Evolutionary conservation across 2,113 vertebrate species (phyloP), one percentile per base, ranked within the genome.

Genomic region (Hydrolagus affinis): DNA sequence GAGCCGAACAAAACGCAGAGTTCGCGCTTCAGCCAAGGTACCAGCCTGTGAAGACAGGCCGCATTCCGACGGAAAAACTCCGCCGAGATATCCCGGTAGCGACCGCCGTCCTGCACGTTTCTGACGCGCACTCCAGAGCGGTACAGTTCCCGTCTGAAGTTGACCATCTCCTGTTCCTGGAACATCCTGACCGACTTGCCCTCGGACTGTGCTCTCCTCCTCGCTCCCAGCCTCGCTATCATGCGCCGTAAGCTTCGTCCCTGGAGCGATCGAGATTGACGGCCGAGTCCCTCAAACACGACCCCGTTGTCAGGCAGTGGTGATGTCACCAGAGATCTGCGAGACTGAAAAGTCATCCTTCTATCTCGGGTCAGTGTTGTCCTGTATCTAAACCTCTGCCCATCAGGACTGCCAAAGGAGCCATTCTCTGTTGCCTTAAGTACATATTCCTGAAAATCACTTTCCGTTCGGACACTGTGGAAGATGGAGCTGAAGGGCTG

Each of bases 401-500:
- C 95, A 0, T 93, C 93, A 1, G 96, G 92, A 66, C 90, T 94
- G 10, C 93, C 92, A 89, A 96, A 96, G 21, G 96, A 95, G 60
- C 88, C 91, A 0, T 89, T 92, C 85, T 91, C 93, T 1, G 91
- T 86, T 15, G 95, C 94, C 64, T 90, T 93, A 57, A 99, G 89
- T 28, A 96, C 73, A 74, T 95, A 97, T 19, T 96, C 95, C 86
- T 98, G 94, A 70, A 96, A 99, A 88, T 99, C 96, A 86, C 96
- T 92, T 87, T 97, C 96, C 4, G 98, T 96, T 85, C 94, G 95
- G 86, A 97, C 94, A 21, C 93, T 97, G 90, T 99, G 97, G 88
- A 97, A 97, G 86, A 99, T 97, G 25, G 97, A 96, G 87, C 92
- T 92, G 87, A 99, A 99, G 0, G 97, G 95, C 32, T 98, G 97